Conservation (phyloP, 2,888 invertebrate genomes). For the Marasmarcha lunaedactyla region DNA sequence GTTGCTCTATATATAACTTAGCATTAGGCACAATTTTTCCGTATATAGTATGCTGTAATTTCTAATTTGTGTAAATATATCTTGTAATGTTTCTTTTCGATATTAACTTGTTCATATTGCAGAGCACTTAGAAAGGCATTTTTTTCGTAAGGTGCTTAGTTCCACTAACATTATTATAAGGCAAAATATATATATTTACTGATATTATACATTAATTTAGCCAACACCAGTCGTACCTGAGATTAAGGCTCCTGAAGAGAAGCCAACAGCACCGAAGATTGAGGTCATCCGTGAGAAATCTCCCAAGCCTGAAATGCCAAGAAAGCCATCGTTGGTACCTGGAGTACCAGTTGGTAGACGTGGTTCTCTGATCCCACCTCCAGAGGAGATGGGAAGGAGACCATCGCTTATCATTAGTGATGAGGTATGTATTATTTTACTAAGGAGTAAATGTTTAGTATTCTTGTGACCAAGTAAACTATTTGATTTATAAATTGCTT, state of each 20-base stretch:
- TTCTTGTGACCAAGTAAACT: not conserved
- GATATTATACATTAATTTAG: slow-evolving; percentile 15
- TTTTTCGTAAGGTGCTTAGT: no score
- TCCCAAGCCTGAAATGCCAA: slow-evolving; percentile 71
- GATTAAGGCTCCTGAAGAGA: slow-evolving; percentile 75
- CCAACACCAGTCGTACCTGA: slow-evolving; percentile 71
- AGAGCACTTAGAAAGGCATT: no score
- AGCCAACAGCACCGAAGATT: slow-evolving; percentile 80
- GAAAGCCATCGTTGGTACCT: slow-evolving; percentile 82
- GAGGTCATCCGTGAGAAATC: slow-evolving; percentile 87
- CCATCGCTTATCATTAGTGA: slow-evolving; percentile 93
- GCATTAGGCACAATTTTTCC: no score
- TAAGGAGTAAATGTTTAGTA: not conserved
- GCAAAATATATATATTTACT: slow-evolving; percentile 1
- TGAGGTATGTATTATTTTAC: slow-evolving; percentile 77
- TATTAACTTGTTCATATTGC: no score
- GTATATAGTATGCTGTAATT: no score
- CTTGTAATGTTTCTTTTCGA: no score
- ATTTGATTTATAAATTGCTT: no score
- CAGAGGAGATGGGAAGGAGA: slow-evolving; percentile 87
- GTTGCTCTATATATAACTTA: no score
- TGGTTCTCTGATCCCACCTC: slow-evolving; percentile 90
- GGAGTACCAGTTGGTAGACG: slow-evolving; percentile 63
- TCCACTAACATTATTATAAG: no score
- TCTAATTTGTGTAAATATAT: no score